Base-by-base conservation (phyloP, 2,888 invertebrate genomes). In the Tolmerus cingulatus region DNA sequence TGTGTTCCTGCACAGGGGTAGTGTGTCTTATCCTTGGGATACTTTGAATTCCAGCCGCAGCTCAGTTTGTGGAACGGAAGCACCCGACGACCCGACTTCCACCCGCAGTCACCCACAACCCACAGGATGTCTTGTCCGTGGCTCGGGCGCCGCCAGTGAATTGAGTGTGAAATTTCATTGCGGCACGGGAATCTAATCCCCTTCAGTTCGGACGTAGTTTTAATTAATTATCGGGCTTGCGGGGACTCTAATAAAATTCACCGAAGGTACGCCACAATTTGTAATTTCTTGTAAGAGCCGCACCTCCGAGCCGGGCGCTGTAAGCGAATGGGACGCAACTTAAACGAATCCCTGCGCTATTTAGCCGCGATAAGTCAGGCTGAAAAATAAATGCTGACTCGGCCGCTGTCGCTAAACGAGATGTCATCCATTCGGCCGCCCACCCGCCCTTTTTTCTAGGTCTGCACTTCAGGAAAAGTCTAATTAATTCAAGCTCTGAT, bases 401-500 rank as follows among this genome's bases (percentile, higher is more conserved):
- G 4, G 23, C 66, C 66, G 12, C 23, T 66, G 66, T 66, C 66
- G 66, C 27, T 66, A 66, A 66, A 66, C 27, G 66, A 66, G 66
- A 66, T 19, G 66, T 0, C 27, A 27, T 66, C 66, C 66, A 66
- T 66, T 66, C 2, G 9, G 66, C 19, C 19, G 9, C 66, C 66
- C 23, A 7, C 9, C 66, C 23, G 23, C 66, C 66, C 27, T 23
- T 78, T 76, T 76, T 78, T 43, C 78, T 78, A 8, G 43, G 78
- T 43, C 43, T 78, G 78, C 78, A 78, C 43, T 78, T 43, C 78
- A 43, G 43, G 78, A 78, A 78, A 78, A 46, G 23, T 78, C 43
- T 78, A 78, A 78, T 78, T 78, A 78, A 78, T 78, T 78, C 78
- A 78, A 78, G 23, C 43, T 43, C 78, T 43, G 78, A 78, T 78